Conservation (phyloP, 2,113 vertebrate genomes). For the Brachyhypopomus gauderio region DNA sequence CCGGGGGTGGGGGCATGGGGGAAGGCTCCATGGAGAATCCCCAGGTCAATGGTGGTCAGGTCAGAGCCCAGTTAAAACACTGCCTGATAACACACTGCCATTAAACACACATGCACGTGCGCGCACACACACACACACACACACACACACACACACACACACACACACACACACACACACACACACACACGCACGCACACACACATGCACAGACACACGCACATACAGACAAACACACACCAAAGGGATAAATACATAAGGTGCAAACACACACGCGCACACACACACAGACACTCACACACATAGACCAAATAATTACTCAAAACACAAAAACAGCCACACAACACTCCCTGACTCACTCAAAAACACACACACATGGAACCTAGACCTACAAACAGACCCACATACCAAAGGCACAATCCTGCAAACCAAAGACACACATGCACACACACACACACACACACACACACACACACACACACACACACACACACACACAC, state of each 20-base stretch:
- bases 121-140: not conserved
- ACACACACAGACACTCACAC: too few species aligned
- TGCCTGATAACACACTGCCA: slow-evolving; percentile 11
- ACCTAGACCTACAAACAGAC: not conserved
- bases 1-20: slow-evolving; percentile 13
- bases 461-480: not conserved
- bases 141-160: not conserved
- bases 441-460: not conserved
- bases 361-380: not conserved
- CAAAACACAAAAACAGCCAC: too few species aligned
- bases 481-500: not conserved
- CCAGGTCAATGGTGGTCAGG: slow-evolving; percentile 36
- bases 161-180: not conserved
- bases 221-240: not conserved
- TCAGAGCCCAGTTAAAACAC: slow-evolving; percentile 29
- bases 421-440: not conserved
- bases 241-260: too few species aligned
- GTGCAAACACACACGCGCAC: not conserved
- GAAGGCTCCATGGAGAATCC: slow-evolving; percentile 49
- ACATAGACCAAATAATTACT: too few species aligned
- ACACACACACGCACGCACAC: not conserved
- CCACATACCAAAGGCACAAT: not conserved
- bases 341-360: not conserved
- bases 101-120: not conserved
- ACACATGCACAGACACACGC: not conserved